Evolutionary conservation across 2,797 vertebrate genomes (phyloP), one percentile per base, ranked within the genome.

Genomic region (Brachyrhaphis roseni): DNA sequence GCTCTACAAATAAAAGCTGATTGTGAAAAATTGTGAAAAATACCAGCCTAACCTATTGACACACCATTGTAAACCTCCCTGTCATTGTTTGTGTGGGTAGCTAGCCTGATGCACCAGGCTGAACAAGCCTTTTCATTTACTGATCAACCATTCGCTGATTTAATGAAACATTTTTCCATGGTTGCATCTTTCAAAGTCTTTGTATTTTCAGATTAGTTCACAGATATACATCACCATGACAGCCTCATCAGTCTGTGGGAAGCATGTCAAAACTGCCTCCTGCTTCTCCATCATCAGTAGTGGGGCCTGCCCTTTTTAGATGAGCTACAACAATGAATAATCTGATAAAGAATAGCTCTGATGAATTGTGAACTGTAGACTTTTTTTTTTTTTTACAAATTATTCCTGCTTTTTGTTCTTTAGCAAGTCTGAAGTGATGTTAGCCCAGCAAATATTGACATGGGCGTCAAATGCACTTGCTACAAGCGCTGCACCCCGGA

Each of bases 381-480:
- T n/a, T n/a, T n/a, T n/a, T 6, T 76, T 23, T 10, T 39, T 66
- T 20, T 8, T 1, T 28, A 26, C 0, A 10, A 39, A 73, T 1
- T 51, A 2, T 36, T 0, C 16, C 20, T 45, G 57, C 11, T 12
- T 16, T 57, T 41, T 39, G 51, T n/a, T 74, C 46, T 77, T 5
- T 71, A n/a, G 66, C 77, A 72, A 49, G 12, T 45, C 41, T 7
- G 41, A 55, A 46, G 59, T 79, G 3, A 18, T 20, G 51, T 74
- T 43, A 51, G 1, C 53, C 36, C 77, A 82, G 86, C 85, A 91
- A 94, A 95, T 91, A 94, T 90, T 92, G 93, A 86, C 88, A 88
- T 77, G 89, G 88, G 86, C 90, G 93, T 90, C 45, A 84, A 46
- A 43, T 91, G 88, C 93, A 95, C 93, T 94, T 94, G 93, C 43